A percentile compares a stretch with the other conserved stretches of the same genome.
These are phyloP conservation scores for Calephelis perditalis DNA, from an alignment of 2,888 invertebrate genomes.

Conservation along the genomic window DNA sequence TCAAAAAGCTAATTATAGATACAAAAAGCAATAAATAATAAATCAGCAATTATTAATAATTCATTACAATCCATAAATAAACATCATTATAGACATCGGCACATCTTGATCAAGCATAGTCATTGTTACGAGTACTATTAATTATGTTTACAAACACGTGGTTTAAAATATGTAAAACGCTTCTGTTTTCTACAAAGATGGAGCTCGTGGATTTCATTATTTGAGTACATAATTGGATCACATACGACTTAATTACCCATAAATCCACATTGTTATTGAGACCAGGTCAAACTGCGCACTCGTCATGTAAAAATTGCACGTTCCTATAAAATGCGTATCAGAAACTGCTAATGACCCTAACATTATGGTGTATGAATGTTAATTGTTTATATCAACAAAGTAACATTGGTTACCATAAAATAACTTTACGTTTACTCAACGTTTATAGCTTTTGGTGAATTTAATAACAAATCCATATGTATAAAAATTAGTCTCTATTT, in stretches of 20 bases:
- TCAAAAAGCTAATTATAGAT: too few relatives aligned
- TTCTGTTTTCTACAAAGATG: not conserved
- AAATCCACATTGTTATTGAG: slow-evolving; percentile 20
- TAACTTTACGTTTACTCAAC: too few relatives aligned
- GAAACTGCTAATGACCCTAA: slow-evolving; percentile 12
- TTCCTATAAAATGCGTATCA: slow-evolving; percentile 14
- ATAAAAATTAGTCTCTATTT: too few relatives aligned
- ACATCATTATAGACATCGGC: too few relatives aligned
- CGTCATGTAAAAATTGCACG: slow-evolving; percentile 28
- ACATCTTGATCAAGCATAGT: not conserved
- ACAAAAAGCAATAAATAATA: too few relatives aligned
- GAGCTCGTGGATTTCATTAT: slow-evolving; percentile 62
- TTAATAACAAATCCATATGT: too few relatives aligned
- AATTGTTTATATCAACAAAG: not conserved
- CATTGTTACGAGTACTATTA: not conserved
- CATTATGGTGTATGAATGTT: slow-evolving; percentile 5
- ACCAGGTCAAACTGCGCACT: slow-evolving; percentile 35
- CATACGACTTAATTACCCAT: slow-evolving; percentile 26
- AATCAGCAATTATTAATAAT: too few relatives aligned
- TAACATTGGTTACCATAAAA: slow-evolving; percentile 21
- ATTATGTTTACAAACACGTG: slow-evolving; percentile 2
- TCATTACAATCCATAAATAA: too few relatives aligned
- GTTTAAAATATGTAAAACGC: slow-evolving; percentile 2
- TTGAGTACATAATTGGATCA: slow-evolving; percentile 49
- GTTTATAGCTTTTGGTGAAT: too few relatives aligned